Percentiles rank a stretch among this genome's conserved stretches.
phyloP scores from a whole-genome alignment of 2,113 vertebrate genomes.

The Leptocoma aspasia region DNA sequence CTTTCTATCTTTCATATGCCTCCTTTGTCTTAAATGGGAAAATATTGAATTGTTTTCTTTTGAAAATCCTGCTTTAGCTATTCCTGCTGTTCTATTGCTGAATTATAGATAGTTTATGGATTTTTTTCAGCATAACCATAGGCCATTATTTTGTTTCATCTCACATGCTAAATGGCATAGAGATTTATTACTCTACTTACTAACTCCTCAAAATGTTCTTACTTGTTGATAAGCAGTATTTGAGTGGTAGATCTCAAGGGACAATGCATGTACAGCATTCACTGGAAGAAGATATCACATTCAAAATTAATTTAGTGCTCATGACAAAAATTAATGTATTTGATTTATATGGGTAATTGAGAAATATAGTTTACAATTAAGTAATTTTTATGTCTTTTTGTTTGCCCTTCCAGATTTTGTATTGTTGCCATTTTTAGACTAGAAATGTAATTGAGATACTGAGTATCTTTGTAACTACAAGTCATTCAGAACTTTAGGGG shows the following conservation, averaged over 20 bases:
- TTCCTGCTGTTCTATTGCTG: constrained; percentile 12
- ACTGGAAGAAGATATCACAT: not conserved
- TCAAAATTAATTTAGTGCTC: not conserved
- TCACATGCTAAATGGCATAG: not conserved
- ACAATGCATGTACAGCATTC: not conserved
- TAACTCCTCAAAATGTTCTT: not conserved
- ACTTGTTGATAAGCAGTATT: not conserved
- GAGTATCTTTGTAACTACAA: not conserved
- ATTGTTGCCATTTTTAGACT: not conserved
- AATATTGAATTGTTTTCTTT: constrained; percentile 32
- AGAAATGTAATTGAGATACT: not conserved
- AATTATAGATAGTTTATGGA: constrained; percentile 44
- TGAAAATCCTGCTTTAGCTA: constrained; percentile 20
- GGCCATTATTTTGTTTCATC: constrained; percentile 1
- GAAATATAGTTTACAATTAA: not conserved
- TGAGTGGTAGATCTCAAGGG: not conserved
- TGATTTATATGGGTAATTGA: not conserved
- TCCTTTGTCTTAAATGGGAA: constrained; percentile 11
- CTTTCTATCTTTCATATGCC: not conserved
- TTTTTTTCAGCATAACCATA: not conserved
- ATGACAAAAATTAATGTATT: not conserved
- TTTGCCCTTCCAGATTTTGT: not conserved
- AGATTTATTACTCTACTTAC: not conserved
- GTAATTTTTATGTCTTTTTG: not conserved
- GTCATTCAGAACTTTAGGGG: not conserved